Percentiles rank a stretch among this genome's conserved stretches.
Conservation (phyloP, 2,888 invertebrate genomes). For the Lepidonotus clava region DNA sequence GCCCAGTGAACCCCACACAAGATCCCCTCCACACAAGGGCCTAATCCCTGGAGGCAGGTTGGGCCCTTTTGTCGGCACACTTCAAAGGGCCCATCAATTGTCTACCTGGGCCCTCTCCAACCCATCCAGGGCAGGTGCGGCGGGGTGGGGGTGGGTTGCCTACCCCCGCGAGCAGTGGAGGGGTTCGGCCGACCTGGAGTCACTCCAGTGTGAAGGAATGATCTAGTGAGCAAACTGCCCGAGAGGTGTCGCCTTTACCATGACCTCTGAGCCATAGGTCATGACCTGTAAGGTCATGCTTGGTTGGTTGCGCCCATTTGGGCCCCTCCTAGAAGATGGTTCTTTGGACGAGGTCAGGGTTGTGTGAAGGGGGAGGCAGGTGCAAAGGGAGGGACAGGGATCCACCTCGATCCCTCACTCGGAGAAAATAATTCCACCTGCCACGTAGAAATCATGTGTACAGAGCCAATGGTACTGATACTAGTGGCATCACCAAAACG, state of each 20-base stretch:
- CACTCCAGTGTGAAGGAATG: constrained; percentile 15
- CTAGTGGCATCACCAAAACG: too few relatives aligned
- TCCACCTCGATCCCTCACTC: too few relatives aligned
- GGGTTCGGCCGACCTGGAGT: neutral
- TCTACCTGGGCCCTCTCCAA: constrained; percentile 9
- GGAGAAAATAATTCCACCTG: too few relatives aligned
- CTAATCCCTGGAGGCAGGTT: constrained; percentile 31
- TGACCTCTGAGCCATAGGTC: constrained; percentile 5
- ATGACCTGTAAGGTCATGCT: constrained; percentile 4
- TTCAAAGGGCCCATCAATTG: constrained; percentile 19
- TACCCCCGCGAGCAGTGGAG: neutral
- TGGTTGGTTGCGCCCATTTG: neutral
- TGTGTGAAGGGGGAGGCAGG: neutral
- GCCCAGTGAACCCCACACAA: neutral
- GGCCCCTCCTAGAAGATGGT: neutral
- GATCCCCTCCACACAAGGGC: constrained; percentile 14
- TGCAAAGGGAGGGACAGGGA: constrained; percentile 23
- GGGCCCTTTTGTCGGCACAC: neutral
- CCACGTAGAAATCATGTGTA: too few relatives aligned
- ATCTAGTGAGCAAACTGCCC: constrained; percentile 3
- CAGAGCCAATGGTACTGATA: too few relatives aligned
- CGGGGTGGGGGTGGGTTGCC: neutral
- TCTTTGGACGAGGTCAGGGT: neutral
- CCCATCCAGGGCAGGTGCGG: neutral
- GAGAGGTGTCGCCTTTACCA: neutral